Conservation (phyloP, 2,797 vertebrate genomes). For the Brachymystax lenok region DNA sequence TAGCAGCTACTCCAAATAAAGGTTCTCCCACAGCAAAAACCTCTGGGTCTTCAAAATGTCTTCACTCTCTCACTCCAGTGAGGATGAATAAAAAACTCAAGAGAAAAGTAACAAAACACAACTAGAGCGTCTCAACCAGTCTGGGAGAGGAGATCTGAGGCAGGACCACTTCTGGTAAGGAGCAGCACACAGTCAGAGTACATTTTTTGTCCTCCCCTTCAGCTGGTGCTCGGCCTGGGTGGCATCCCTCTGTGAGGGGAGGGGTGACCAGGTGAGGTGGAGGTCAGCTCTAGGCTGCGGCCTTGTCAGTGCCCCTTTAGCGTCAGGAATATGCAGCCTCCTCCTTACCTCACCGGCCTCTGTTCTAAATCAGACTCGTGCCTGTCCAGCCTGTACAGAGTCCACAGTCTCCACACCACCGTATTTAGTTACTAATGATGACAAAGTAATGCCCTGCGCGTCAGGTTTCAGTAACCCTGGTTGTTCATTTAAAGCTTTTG, state of each 20-base stretch:
- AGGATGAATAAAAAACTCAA: neutral
- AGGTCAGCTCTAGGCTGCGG: neutral
- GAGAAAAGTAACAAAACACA: slow-evolving; percentile 14
- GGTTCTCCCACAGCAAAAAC: slow-evolving; percentile 1
- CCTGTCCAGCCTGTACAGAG: neutral
- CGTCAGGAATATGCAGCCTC: slow-evolving; percentile 18
- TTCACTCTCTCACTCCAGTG: neutral
- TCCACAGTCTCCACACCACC: slow-evolving; percentile 2
- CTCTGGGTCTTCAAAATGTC: neutral
- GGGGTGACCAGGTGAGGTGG: neutral
- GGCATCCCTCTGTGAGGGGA: slow-evolving; percentile 20
- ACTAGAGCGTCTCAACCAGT: neutral
- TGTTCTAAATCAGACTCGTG: neutral
- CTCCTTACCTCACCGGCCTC: neutral
- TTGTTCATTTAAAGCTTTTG: slow-evolving; percentile 51
- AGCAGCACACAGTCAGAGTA: slow-evolving; percentile 39
- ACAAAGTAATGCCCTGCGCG: slow-evolving; percentile 14
- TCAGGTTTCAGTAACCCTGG: slow-evolving; percentile 56
- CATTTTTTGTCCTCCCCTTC: slow-evolving; percentile 16
- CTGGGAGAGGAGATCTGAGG: slow-evolving; percentile 16
- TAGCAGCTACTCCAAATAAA: slow-evolving; percentile 13
- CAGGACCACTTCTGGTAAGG: slow-evolving; percentile 3
- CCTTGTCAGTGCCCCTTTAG: slow-evolving; percentile 13
- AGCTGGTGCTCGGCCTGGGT: slow-evolving; percentile 8
- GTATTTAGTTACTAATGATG: slow-evolving; percentile 47